Evolutionary conservation across 2,888 invertebrate species (phyloP).

Genomic region (Cinara cedri): DNA sequence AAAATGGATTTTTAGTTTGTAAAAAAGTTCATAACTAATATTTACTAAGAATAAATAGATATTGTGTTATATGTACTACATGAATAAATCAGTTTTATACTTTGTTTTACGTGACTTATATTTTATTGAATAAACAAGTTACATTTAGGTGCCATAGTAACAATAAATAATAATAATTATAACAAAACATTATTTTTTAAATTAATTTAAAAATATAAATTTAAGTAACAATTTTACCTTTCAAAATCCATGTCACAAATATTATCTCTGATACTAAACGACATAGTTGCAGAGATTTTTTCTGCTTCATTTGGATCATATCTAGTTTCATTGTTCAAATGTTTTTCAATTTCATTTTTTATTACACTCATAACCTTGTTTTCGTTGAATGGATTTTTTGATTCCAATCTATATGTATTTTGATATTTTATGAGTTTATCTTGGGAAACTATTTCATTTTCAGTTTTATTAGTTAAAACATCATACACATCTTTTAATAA

Average conservation of each 20-base stretch:
- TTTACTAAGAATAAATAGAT: neutral
- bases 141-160: neutral
- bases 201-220: neutral
- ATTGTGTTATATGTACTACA: neutral
- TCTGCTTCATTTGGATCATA: slow-evolving; percentile 38
- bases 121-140: neutral
- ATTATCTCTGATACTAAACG: slow-evolving; percentile 30
- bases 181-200: neutral
- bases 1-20: neutral
- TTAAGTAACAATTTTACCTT: slow-evolving; percentile 35
- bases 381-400: slow-evolving; percentile 69
- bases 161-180: neutral
- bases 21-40: neutral
- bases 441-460: slow-evolving; percentile 35
- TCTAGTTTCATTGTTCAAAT: slow-evolving; percentile 43
- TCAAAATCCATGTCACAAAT: slow-evolving; percentile 48
- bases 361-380: slow-evolving; percentile 18
- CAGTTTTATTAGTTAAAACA: slow-evolving; percentile 46
- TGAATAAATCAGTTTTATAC: too few species aligned
- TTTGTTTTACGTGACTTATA: too few species aligned
- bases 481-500: slow-evolving; percentile 51
- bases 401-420: slow-evolving; percentile 72
- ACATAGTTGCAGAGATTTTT: slow-evolving; percentile 16
- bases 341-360: slow-evolving; percentile 39
- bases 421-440: slow-evolving; percentile 43